Conservation (phyloP, 2,888 invertebrate species). For the Sepioteuthis lessoniana region DNA sequence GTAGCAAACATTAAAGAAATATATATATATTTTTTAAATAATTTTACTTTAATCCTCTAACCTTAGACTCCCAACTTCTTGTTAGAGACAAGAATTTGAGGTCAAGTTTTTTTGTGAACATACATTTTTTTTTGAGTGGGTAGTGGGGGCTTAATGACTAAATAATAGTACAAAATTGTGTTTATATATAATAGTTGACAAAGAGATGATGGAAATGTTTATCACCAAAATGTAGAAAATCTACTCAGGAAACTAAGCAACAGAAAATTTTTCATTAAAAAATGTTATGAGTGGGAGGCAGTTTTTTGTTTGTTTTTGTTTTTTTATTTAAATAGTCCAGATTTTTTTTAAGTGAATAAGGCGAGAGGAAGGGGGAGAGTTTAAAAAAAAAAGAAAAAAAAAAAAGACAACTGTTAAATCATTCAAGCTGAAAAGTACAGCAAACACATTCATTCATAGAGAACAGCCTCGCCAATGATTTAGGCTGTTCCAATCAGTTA, state of each 20-base stretch:
- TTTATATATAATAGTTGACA: neutral
- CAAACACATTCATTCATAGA: neutral
- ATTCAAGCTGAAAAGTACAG: neutral
- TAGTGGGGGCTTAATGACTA: neutral
- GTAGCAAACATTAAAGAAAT: neutral
- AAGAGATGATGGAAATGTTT: neutral
- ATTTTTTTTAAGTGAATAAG: neutral
- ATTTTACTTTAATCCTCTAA: neutral
- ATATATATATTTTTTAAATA: neutral
- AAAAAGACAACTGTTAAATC: neutral
- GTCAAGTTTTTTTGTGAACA: neutral
- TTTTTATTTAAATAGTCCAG: no score
- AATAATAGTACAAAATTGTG: neutral
- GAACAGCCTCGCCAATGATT: neutral
- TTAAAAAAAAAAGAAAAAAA: neutral
- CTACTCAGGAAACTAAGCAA: no score
- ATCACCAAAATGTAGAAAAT: neutral
- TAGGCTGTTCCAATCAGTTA: neutral
- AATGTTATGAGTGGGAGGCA: no score
- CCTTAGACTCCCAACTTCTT: neutral
- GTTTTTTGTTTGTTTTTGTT: no score
- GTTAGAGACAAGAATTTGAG: neutral
- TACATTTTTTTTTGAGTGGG: neutral
- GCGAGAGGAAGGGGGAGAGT: neutral
- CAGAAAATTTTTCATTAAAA: no score